phyloP scores from a whole-genome alignment of 2,797 vertebrate genomes.

The Labeo calbasu region DNA sequence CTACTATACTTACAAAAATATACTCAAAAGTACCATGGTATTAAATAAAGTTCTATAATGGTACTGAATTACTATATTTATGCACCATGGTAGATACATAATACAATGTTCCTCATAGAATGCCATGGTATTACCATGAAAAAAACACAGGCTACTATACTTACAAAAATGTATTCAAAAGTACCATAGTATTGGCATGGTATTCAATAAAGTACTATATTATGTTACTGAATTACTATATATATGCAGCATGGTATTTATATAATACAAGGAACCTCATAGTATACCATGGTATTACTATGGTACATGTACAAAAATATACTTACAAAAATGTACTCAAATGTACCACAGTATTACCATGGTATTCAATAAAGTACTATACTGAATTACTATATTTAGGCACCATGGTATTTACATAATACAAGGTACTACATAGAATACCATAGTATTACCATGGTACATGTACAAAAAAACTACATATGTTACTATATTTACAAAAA shows the following conservation, averaged over 20 bases:
- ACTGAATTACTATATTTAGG: background rate
- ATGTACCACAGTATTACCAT: background rate
- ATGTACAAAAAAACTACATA: background rate
- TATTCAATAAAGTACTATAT: background rate
- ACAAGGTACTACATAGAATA: background rate
- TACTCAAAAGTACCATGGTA: background rate
- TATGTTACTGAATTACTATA: background rate
- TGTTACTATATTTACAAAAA: background rate
- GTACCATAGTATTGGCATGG: background rate
- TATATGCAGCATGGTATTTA: too few species aligned
- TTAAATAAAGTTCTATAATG: background rate
- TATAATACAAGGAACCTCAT: background rate
- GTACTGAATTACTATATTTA: too few species aligned
- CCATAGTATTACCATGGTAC: background rate
- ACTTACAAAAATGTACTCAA: too few species aligned
- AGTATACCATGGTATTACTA: background rate
- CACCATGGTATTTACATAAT: background rate
- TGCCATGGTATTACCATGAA: background rate
- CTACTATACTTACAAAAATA: background rate
- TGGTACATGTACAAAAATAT: too few species aligned
- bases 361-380: background rate
- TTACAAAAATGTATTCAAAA: background rate
- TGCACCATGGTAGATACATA: too few species aligned
- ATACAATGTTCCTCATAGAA: background rate
- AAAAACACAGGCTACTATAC: background rate